Evolutionary conservation across 2,888 invertebrate genomes (phyloP), one percentile per base, ranked within the genome.

Genomic region (Sphecodes monilicornis): DNA sequence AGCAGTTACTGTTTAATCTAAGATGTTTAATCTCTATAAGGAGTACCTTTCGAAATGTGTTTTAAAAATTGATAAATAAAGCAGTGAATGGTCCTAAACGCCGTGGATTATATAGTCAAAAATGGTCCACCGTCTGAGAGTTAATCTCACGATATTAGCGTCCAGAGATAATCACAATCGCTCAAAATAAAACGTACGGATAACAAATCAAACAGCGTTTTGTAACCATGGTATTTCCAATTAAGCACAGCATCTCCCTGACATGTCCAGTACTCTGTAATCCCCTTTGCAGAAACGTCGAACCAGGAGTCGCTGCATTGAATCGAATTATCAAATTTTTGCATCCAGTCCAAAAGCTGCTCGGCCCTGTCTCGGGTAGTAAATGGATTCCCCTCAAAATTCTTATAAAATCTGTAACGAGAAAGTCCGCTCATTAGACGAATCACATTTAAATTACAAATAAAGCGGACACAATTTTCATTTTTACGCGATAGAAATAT

Each of bases 201-300:
- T 85, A 98, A 95, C 70, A 98, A 91, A 89, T 97, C 96, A 72
- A 98, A 94, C 82, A 98, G 95, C 2, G 95, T 97, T 85, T 95
- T 95, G 92, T 96, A 98, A 1, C 98, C 98, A 84, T 95, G 96
- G 76, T 96, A 96, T 89, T 97, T 97, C 98, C 98, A 98, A 91
- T 97, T 96, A 5, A 97, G 95, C 89, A 97, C 93, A 26, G 95
- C 95, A 91, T 97, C 96, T 0, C 98, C 98, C 13, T 97, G 96
- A 92, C 97, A 97, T 0, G 95, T 94, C 96, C 96, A 95, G 91
- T 96, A 97, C 86, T 97, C 96, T 1, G 95, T 93, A 60, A 97
- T 95, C 0, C 97, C 97, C 82, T 95, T 95, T 0, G 97, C 95
- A 0, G 98, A 97, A 71, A 97, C 96, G 66, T 97, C 95, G 95